These are phyloP conservation scores for Seriola aureovittata DNA, from an alignment of 2,113 vertebrate genomes.

Conservation along the genomic window DNA sequence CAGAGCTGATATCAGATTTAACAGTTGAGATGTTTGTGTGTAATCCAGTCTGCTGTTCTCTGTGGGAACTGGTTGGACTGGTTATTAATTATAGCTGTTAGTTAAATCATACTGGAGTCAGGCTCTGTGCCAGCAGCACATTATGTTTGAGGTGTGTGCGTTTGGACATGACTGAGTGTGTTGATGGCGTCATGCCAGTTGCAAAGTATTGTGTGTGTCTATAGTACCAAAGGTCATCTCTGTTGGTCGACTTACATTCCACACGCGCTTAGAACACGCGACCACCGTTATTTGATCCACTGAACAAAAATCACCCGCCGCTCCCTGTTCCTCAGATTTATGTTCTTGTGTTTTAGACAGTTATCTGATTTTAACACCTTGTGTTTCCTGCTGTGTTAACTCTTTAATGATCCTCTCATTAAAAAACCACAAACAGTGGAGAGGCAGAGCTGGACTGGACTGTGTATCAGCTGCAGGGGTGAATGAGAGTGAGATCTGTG, in stretches of 20 bases:
- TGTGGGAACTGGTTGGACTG: conserved; percentile 44
- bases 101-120: background rate
- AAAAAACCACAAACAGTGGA: no score
- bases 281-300: conserved; percentile 15
- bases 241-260: conserved; percentile 43
- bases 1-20: conserved; percentile 25
- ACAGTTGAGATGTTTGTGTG: conserved; percentile 23
- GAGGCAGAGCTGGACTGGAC: no score
- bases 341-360: background rate
- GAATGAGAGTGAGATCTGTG: no score
- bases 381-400: no score
- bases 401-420: no score
- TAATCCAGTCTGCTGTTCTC: conserved; percentile 29
- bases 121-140: background rate
- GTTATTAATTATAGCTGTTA: conserved; percentile 57
- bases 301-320: background rate
- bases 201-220: background rate
- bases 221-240: conserved; percentile 15
- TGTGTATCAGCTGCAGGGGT: no score
- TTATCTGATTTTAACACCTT: background rate
- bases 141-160: conserved; percentile 19
- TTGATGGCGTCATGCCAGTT: conserved; percentile 7
- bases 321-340: background rate
- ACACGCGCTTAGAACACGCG: conserved; percentile 62
- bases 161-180: conserved; percentile 11